Evolutionary conservation across 2,113 vertebrate species (phyloP), one percentile per base, ranked within the genome.

Genomic region (Odocoileus hemionus): DNA sequence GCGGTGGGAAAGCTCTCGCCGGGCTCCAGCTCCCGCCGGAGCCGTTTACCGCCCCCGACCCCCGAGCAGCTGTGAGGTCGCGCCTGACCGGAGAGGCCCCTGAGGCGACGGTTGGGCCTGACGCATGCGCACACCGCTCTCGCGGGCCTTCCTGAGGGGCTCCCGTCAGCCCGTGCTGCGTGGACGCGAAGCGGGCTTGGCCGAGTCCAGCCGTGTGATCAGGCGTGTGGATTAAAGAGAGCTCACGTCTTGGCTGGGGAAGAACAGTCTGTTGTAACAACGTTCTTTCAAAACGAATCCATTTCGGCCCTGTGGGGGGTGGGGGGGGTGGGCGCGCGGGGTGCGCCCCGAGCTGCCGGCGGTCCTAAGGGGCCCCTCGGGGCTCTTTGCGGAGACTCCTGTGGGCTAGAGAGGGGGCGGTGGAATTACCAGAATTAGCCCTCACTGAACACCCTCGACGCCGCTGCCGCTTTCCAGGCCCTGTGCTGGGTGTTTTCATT

Each of bases 71-170:
- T 4, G 33, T 2, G 61, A n/a, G 16, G 33, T 16, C 14, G 50
- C 50, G 50, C 15, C 4, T 4, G 4, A 52, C 15, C 15, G 1
- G 15, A 52, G 50, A 16, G 1, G 61, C 61, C 0, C 7, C 7
- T 0, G 30, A 4, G 61, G 61, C 61, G 19, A 15, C 6, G 36
- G 0, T 0, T 2, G 39, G 30, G 64, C 47, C 50, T n/a, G 64
- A 23, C 30, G 6, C 7, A 0, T 5, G 11, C 1, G 5, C 25
- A 13, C 60, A 0, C 3, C 45, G 54, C 21, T 7, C 54, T 52
- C 3, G 4, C 4, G n/a, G 43, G 58, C 21, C 33, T 36, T 36
- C 36, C 2, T 0, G 0, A 17, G 45, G 28, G 43, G 26, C 14
- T 30, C 13, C 43, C 23, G 5, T 3, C 55, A 1, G 30, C 16